Percentiles rank a stretch among this genome's conserved stretches.
phyloP scores from a whole-genome alignment of 2,797 vertebrate species.

The Notamacropus eugenii region DNA sequence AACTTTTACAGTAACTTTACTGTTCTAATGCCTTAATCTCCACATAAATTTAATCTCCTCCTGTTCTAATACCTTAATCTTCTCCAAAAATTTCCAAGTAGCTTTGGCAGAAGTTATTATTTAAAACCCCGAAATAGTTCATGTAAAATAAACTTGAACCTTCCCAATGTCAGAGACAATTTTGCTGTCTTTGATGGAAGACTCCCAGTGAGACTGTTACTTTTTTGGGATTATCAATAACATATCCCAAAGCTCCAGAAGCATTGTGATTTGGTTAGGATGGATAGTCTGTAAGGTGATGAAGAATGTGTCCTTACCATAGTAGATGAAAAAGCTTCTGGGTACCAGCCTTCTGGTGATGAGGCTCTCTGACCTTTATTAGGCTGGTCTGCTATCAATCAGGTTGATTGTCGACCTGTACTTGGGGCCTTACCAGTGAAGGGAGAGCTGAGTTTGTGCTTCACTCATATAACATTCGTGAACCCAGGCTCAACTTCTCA shows the following conservation, averaged over 20 bases:
- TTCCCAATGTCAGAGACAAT: neutral
- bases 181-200: neutral
- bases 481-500: neutral
- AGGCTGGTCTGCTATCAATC: neutral
- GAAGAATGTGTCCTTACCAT: neutral
- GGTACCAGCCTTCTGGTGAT: neutral
- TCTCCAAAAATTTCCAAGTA: neutral
- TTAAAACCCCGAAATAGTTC: neutral
- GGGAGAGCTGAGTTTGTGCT: neutral
- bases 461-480: neutral
- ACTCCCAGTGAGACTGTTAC: neutral
- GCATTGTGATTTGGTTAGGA: neutral
- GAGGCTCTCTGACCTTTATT: neutral
- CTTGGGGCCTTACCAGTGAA: neutral
- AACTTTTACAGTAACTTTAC: neutral
- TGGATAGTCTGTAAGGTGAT: neutral
- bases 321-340: neutral
- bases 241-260: neutral
- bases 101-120: neutral
- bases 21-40: neutral
- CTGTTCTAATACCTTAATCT: neutral
- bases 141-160: neutral
- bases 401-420: neutral
- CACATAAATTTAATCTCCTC: neutral
- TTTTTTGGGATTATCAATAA: neutral